Percentiles rank a stretch among this genome's conserved stretches.
Conservation (phyloP, 1,140 invertebrate genomes). For the Leptinotarsa undecemlineata region DNA sequence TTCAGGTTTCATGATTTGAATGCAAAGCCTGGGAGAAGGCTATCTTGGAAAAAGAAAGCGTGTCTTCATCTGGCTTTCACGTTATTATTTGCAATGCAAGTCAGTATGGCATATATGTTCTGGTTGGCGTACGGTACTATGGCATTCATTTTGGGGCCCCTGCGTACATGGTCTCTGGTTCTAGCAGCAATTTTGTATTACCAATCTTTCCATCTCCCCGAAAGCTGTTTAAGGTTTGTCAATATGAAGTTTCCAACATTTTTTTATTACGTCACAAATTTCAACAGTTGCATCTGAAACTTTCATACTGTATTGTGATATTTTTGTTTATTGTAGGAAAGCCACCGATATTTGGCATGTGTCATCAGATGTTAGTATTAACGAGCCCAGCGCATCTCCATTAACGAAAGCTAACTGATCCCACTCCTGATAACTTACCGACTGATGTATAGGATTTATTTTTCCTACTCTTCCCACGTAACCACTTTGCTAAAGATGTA, state of each 20-base stretch:
- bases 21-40: slow-evolving; percentile 51
- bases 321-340: slow-evolving; percentile 32
- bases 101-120: slow-evolving; percentile 76
- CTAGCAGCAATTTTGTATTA: slow-evolving; percentile 71
- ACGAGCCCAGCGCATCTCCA: neutral
- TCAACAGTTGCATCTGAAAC: neutral
- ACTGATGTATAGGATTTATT: slow-evolving; percentile 13
- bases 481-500: neutral
- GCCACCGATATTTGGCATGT: slow-evolving; percentile 36
- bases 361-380: slow-evolving; percentile 1
- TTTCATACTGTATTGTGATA: too few relatives aligned
- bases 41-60: slow-evolving; percentile 44
- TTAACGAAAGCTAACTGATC: slow-evolving; percentile 12
- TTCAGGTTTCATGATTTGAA: slow-evolving; percentile 52
- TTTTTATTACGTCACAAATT: neutral
- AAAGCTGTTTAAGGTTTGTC: slow-evolving; percentile 58
- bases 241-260: neutral
- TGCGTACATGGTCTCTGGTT: slow-evolving; percentile 78
- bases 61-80: slow-evolving; percentile 61
- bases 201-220: slow-evolving; percentile 58
- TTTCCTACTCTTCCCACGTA: slow-evolving; percentile 1
- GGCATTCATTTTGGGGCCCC: slow-evolving; percentile 76
- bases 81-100: slow-evolving; percentile 68
- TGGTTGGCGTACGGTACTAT: slow-evolving; percentile 80
- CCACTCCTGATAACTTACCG: neutral